Percentiles rank a stretch among this genome's conserved stretches.
phyloP scores from a whole-genome alignment of 2,113 vertebrate genomes.

The Nothobranchius kuhntae region DNA sequence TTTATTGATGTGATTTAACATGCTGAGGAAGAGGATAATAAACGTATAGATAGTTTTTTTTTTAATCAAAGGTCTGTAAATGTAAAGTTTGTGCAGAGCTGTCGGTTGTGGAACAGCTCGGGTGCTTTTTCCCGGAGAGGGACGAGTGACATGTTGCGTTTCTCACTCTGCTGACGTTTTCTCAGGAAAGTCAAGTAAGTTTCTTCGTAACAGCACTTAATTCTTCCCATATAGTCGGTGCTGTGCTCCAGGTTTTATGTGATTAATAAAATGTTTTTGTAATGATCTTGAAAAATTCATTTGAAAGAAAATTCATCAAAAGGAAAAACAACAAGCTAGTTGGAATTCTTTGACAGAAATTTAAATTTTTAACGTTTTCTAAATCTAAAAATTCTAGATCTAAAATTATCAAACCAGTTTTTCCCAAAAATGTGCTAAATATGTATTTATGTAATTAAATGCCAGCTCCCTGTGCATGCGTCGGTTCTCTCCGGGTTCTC shows the following conservation, averaged over 20 bases:
- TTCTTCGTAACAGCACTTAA: not conserved
- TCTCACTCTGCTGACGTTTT: constrained; percentile 16
- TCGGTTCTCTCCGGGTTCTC: no score
- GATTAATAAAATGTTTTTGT: constrained; percentile 19
- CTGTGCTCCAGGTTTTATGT: constrained; percentile 22
- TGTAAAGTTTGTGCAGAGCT: not conserved
- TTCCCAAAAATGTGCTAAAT: no score
- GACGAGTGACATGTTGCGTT: constrained; percentile 48
- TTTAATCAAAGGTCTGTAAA: no score
- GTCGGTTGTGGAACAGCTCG: not conserved
- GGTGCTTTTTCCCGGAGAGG: constrained; percentile 28
- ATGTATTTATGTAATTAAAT: no score
- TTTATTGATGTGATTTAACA: not conserved
- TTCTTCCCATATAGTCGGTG: not conserved
- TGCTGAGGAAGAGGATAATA: constrained; percentile 2
- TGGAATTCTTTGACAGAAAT: no score
- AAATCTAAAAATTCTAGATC: no score
- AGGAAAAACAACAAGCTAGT: no score
- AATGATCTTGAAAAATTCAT: not conserved
- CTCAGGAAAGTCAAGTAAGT: not conserved
- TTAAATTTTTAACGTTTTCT: no score
- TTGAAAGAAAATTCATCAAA: not conserved
- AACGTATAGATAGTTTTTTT: not conserved
- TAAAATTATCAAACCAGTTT: no score
- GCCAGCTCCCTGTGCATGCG: no score